Base-by-base conservation (phyloP, 2,888 invertebrate species). In the Autographa gamma region DNA sequence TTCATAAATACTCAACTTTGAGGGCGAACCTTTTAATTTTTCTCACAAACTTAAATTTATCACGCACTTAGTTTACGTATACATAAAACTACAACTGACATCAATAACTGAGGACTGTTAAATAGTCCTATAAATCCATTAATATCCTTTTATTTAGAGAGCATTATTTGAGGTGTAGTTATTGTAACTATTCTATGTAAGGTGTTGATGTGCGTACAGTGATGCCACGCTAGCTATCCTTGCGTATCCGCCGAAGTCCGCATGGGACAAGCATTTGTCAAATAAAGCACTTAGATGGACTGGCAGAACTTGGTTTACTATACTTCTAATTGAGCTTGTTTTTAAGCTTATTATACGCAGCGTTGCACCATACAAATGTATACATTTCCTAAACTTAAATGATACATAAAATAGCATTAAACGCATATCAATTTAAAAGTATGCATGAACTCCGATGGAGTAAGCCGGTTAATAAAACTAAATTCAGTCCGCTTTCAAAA, bases 1-100 rank as follows among this genome's bases (percentile, higher is more conserved):
- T 90, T 90, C 92, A 92, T 94, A 93, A 93, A 94, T 93, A 93
- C 89, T 86, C 80, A 91, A 92, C 88, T 91, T 92, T 85, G 83
- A 67, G 63, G 71, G 59, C 67, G 63, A 62, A 85, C 83, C 84
- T 88, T 89, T 89, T 79, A 79, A 85, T 84, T 88, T 88, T 86
- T 86, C 83, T 82, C 76, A 79, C 77, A 80, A 84, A 81, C 69
- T 81, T 63, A 77, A 84, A 84, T 88, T 86, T 87, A 83, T 76
- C 65, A 69, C 66, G 58, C 69, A 63, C 74, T 77, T 80, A 78
- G 73, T 75, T 77, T 70, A 52, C 41, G 71, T 76, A 60, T 13
- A 69, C 65, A 76, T 63, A 68, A 25, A 25, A 13, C 54, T 56
- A 19, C 19, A 19, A 19, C 19, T 56, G 54, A 14, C 19, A 19